Conservation (phyloP, 2,113 vertebrate genomes). For the Columba janthina region DNA sequence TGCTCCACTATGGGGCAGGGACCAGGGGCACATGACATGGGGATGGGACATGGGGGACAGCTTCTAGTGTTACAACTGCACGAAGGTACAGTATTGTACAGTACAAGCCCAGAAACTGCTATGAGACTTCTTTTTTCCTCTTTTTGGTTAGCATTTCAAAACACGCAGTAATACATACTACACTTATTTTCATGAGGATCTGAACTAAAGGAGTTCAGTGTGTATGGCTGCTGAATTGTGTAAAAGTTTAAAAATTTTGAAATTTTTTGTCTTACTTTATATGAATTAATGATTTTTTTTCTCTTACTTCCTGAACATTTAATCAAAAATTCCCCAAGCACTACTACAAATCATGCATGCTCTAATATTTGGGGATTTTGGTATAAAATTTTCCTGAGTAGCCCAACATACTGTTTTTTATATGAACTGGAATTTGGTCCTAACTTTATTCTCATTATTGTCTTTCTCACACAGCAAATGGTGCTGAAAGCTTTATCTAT, state of each 20-base stretch:
- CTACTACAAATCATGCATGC: neutral
- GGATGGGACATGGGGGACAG: rapidly evolving
- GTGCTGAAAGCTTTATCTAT: neutral
- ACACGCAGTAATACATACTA: neutral
- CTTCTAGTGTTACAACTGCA: neutral
- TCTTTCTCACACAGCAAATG: neutral
- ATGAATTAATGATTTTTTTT: neutral
- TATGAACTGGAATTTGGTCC: neutral
- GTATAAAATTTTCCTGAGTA: neutral
- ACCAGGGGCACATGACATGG: no score
- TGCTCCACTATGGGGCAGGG: neutral
- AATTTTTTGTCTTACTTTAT: neutral
- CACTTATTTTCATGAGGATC: neutral
- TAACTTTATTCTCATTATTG: neutral
- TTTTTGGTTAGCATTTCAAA: neutral
- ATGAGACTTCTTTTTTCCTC: neutral
- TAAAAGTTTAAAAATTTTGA: neutral
- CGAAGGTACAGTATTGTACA: neutral
- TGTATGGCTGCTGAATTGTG: neutral
- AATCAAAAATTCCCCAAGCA: neutral
- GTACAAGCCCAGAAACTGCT: neutral
- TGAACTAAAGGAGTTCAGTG: neutral
- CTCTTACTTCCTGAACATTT: neutral
- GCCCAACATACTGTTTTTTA: neutral
- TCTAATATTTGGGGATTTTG: neutral